A percentile compares a stretch with the other conserved stretches of the same genome.
phyloP scores from a whole-genome alignment of 2,113 vertebrate species.

The Xyliphius kryptos region DNA sequence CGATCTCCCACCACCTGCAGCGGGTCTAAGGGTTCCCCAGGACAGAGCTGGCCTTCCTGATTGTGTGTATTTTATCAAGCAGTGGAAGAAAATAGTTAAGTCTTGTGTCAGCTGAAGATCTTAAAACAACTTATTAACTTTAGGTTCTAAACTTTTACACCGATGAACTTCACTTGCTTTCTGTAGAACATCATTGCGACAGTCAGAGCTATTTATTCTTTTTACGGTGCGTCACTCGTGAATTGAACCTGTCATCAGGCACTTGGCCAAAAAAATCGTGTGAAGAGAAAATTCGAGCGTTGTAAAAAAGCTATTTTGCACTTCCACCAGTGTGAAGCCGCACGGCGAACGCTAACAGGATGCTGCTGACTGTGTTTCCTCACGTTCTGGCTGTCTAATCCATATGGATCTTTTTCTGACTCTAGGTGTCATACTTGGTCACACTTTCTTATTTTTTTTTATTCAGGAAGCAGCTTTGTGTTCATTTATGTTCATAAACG shows the following conservation, averaged over 20 bases:
- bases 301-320: constrained; percentile 23
- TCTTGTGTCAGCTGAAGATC: no score
- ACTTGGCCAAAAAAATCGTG: constrained; percentile 4
- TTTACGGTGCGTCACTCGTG: constrained; percentile 7
- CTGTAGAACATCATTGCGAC: neutral
- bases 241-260: constrained; percentile 18
- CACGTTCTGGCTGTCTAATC: neutral
- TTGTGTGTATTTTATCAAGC: no score
- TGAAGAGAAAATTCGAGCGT: constrained; percentile 3
- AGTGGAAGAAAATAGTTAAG: no score
- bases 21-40: no score
- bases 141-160: no score
- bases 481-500: constrained; percentile 1
- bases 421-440: neutral
- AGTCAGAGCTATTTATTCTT: constrained; percentile 19
- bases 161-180: neutral
- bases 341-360: neutral
- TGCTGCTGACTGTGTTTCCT: constrained; percentile 2
- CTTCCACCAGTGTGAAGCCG: constrained; percentile 2
- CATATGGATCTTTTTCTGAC: neutral
- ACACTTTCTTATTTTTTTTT: constrained; percentile 21
- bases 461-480: constrained; percentile 12
- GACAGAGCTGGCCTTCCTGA: no score
- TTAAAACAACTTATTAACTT: no score
- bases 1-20: no score